Evolutionary conservation across 2,888 invertebrate species (phyloP), one percentile per base, ranked within the genome.

Genomic region (Callinectes sapidus): DNA sequence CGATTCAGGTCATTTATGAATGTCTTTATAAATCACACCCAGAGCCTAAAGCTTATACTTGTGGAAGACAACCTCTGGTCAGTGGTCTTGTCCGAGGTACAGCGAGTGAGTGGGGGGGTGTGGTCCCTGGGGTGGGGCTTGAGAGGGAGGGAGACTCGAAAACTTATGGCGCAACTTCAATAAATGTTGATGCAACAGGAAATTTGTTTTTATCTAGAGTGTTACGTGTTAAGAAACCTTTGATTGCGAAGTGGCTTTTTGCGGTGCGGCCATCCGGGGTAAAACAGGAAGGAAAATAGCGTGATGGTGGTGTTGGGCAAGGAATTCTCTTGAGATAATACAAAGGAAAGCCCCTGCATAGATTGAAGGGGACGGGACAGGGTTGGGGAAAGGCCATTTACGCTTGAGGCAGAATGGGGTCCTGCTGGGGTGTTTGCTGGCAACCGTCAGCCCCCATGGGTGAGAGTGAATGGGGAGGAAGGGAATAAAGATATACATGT

Each of bases 1-100:
- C 66, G 71, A 32, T 87, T 87, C 91, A 87, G 86, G 91, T 91
- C 91, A 87, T 66, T 91, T 55, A 89, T 77, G 88, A 81, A 91
- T 48, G 81, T 61, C 77, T 39, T 18, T 28, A 77, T 61, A 66
- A 89, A 35, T 85, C 89, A 91, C 81, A 86, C 42, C 61, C 48
- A 86, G 48, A 85, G 61, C 71, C 61, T 54, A 55, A 32, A 88
- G 87, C 91, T 88, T 77, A 77, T 54, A 55, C 48, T 91, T 92
- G 81, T 92, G 92, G 88, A 89, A 89, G 89, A 85, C 85, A 92
- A 88, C 54, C 89, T 81, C 48, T 54, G 88, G 89, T 85, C 71
- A 89, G 54, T 32, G 55, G 77, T 89, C 61, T 88, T 85, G 77
- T 48, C 89, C 81, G 85, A 91, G 87, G 86, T 55, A 61, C 77